Evolutionary conservation across 2,113 vertebrate genomes (phyloP), one percentile per base, ranked within the genome.

Genomic region (Rhea americana): DNA sequence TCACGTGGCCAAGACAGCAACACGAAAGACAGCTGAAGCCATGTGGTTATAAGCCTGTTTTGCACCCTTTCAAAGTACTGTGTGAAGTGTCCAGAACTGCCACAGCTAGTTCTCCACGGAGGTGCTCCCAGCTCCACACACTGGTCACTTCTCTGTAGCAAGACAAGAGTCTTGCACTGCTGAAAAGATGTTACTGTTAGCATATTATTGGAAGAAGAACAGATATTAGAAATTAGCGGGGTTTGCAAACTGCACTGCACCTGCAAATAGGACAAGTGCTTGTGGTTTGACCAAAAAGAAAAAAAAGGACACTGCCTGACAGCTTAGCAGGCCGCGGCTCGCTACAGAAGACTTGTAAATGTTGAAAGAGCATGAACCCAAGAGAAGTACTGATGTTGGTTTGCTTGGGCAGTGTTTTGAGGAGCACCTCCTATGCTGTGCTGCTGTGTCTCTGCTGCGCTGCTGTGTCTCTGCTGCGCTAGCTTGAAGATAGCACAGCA

Each of bases 121-220:
- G 59, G 26, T 61, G 2, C 28, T 82, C 28, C 13, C 6, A 0
- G 0, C 43, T 59, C 30, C 15, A 56, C 80, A 13, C 1, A 0
- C 16, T 48, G 47, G 11, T 16, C 47, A 25, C 39, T 28, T 24
- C 48, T 59, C 20, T 43, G 17, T 7, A 2, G 50, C 11, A 47
- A 47, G 45, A 4, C 43, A 28, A n/a, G n/a, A 35, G 13, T 35
- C 72, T 47, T 68, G 30, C 20, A 10, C 0, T 0, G 53, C 63
- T 43, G 28, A 5, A 15, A 59, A n/a, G 45, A 6, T 32, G 48
- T 65, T 62, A 19, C 30, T 1, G 0, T 24, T n/a, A 45, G 20
- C 37, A 17, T 51, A 7, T 7, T 68, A 35, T 87, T 48, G 68
- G 45, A 67, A 67, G 50, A 82, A 45, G 51, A 63, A 21, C 0